A percentile compares a stretch with the other conserved stretches of the same genome.
Conservation (phyloP, 2,113 vertebrate species). For the Solenodon paradoxus region DNA sequence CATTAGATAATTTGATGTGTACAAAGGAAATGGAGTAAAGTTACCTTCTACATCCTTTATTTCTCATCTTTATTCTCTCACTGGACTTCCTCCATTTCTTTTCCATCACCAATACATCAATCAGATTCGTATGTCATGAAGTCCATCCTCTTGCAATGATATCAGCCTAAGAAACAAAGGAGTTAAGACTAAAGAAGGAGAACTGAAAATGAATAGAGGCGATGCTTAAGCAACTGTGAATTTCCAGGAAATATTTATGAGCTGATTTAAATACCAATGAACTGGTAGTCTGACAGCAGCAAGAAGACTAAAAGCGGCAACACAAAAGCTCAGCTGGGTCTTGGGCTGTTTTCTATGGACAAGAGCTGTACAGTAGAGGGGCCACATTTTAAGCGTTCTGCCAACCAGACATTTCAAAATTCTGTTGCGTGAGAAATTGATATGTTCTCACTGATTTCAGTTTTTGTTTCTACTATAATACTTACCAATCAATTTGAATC, state of each 20-base stretch:
- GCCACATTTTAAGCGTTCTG: neutral
- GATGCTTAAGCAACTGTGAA: slow-evolving; percentile 32
- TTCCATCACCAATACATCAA: neutral
- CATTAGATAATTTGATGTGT: slow-evolving; percentile 77
- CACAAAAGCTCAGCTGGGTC: neutral
- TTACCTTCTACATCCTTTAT: slow-evolving; percentile 46
- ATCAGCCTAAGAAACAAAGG: slow-evolving; percentile 52
- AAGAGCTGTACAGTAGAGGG: neutral
- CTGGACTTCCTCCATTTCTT: slow-evolving; percentile 51
- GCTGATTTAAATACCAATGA: slow-evolving; percentile 69
- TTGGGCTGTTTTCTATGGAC: neutral
- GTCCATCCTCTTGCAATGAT: neutral
- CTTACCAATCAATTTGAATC: slow-evolving; percentile 21
- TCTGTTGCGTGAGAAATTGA: neutral
- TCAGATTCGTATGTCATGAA: slow-evolving; percentile 68
- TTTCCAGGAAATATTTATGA: slow-evolving; percentile 75
- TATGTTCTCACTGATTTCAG: neutral
- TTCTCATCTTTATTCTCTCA: slow-evolving; percentile 35
- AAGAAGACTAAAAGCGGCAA: neutral
- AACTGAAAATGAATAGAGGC: slow-evolving; percentile 18
- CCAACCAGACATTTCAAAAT: slow-evolving; percentile 13
- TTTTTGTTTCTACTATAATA: slow-evolving; percentile 5
- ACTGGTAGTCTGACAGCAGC: slow-evolving; percentile 36
- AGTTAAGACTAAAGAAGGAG: slow-evolving; percentile 29
- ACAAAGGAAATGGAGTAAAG: slow-evolving; percentile 72